phyloP scores from a whole-genome alignment of 1,140 invertebrate species.

The Oncopodura yosiiana region DNA sequence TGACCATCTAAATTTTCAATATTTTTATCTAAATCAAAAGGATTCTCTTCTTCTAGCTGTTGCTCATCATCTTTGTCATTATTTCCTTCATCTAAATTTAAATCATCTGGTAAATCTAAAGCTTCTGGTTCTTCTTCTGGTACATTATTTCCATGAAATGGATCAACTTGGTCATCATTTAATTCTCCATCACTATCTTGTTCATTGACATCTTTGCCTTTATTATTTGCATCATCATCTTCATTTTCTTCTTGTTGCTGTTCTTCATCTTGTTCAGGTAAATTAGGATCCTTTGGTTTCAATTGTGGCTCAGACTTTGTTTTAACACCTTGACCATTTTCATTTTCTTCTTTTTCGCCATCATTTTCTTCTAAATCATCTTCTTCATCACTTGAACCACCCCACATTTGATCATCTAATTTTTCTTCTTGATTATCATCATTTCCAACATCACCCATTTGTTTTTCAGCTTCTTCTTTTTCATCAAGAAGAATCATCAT shows the following conservation, averaged over 20 bases:
- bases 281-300: constrained; percentile 30
- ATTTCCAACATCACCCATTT: constrained; percentile 94
- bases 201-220: constrained; percentile 29
- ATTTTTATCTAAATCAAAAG: constrained; percentile 34
- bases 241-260: constrained; percentile 34
- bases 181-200: constrained; percentile 45
- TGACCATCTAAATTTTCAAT: no score
- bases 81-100: constrained; percentile 63
- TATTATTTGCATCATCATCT: constrained; percentile 34
- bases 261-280: constrained; percentile 36
- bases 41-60: constrained; percentile 43
- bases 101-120: constrained; percentile 75
- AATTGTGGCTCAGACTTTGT: constrained; percentile 36
- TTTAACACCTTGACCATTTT: constrained; percentile 43
- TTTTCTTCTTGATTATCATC: constrained; percentile 65
- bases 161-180: constrained; percentile 75
- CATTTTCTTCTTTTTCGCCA: constrained; percentile 53
- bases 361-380: constrained; percentile 49
- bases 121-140: constrained; percentile 66
- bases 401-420: constrained; percentile 69
- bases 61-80: constrained; percentile 43
- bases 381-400: constrained; percentile 61
- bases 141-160: constrained; percentile 60
- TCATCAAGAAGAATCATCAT: constrained; percentile 54
- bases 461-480: constrained; percentile 72